Base-by-base conservation (phyloP, 1,140 invertebrate species). In the Lasioglossum baleicum region DNA sequence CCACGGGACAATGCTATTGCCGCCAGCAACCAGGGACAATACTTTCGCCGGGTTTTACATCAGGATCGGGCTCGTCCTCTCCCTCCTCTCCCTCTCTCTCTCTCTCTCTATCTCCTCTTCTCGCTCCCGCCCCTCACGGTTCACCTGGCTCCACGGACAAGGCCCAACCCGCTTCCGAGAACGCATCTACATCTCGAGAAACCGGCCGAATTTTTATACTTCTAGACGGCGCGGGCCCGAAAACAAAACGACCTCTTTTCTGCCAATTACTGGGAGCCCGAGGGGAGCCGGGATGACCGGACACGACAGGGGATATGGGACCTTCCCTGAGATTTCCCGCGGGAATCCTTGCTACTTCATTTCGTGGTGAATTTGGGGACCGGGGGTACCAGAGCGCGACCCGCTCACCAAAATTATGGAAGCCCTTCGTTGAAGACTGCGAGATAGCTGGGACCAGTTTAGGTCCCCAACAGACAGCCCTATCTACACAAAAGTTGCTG, bases 31-130 rank as follows among this genome's bases (percentile, higher is more conserved):
- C 48, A 56, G 26, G 65, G 87, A 90, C 88, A 74, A 90, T 90
- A 90, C 88, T 90, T 53, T 92, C 84, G 85, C 84, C 90, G 79
- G 88, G 77, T 87, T 90, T 91, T 89, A 90, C 87, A 90, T 84
- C 72, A 68, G 81, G 79, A 83, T 85, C 81, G 71, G 10, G n/a
- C 80, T 86, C 82, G 80, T 83, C 77, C 84, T 83, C 78, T 74
- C 63, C 69, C 63, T 71, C 42, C 56, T 51, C 51, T 51, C 48
- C 1, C 48, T 51, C 48, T 15, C 48, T 51, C 51, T 15, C 51
- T 51, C 51, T 53, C 1, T 53, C 17, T 53, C 69, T 79, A 61
- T 48, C 4, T 26, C 56, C 31, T 53, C 64, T 65, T 67, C 48
- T 74, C 69, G 31, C 60, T 44, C 77, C 58, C 65, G 15, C 65